Evolutionary conservation across 92 coral and sea anemone genomes (phyloP), one percentile per base, ranked within the genome.

Genomic region (Diadumene lineata): DNA sequence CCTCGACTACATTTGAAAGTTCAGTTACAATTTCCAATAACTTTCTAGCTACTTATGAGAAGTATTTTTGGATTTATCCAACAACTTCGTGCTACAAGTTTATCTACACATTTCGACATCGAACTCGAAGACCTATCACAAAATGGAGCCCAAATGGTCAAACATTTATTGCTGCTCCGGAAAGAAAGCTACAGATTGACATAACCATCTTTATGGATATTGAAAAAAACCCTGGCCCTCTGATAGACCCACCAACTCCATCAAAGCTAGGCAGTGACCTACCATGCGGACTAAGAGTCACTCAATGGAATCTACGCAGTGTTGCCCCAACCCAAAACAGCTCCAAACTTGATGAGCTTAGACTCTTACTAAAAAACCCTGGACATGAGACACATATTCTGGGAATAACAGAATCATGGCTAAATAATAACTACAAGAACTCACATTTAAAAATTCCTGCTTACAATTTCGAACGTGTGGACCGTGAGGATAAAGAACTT

Each of bases 211-310:
- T 4, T 13, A 38, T 38, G 48, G 48, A 38, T 13, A 38, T 38
- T 38, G 48, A 38, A 38, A 13, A 4, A 38, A 38, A 38, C 48
- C 48, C 48, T 38, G 48, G 48, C 13, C 48, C 48, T 38, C 48
- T 4, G 13, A 13, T 13, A 13, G 13, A 53, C 2, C 60, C 21
- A 53, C 48, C 13, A 38, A 13, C 48, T 38, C 48, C 48, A 38
- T 38, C 48, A 13, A 38, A 38, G 13, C 0, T 80, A 28, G 71
- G 85, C 51, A 56, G 85, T 25, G 79, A 72, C 66, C 0, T 79
- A 19, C 83, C 84, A 31, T 70, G 84, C 57, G 84, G 84, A 8
- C 44, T 79, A 21, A 79, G 71, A 60, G 48, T 79, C 71, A 64
- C 64, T 23, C 84, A 61, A 31, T 79, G 78, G 84, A 79, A 79